Evolutionary conservation across 2,797 vertebrate species (phyloP), one percentile per base, ranked within the genome.

Genomic region (Euthynnus affinis): DNA sequence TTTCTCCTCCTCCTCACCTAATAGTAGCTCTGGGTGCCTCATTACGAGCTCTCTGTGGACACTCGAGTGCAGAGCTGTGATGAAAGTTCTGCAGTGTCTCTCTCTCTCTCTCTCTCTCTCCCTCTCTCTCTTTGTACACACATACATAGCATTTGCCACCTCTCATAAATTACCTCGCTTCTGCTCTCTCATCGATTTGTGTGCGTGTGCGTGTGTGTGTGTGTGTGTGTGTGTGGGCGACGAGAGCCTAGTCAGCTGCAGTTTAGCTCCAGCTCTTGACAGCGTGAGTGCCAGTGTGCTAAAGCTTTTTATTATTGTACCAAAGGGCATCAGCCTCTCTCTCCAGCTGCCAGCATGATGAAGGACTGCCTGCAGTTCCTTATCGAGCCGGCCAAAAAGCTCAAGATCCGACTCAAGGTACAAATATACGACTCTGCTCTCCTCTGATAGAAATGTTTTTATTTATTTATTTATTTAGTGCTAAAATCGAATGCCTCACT

Each of bases 351-450:
- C 90, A 93, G 67, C 85, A 96, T 95, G 94, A 94, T 95, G 89
- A 95, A 95, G 81, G 95, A 95, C 78, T 96, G 95, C 87, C 92
- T 96, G 82, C 95, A 95, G 92, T 96, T 96, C 74, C 91, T 96
- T 6, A 89, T 94, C 12, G 94, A 96, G 74, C 95, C 95, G 0
- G 94, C 95, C 69, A 96, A 96, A 72, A 96, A 94, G 87, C 92
- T 96, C 65, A 96, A 95, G 81, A 92, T 93, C 82, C 91, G 93
- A 44, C 92, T 96, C 18, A 95, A 96, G 94, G 95, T 95, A 89
- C 6, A 23, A 7, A 5, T 15, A 32, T 2, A 44, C 7, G 3
- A 10, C 48, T 25, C 59, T 23, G 13, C 61, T 61, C 20, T 32
- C 53, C n/a, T 32, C 14, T 14, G 27, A 29, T 49, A 6, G 15